A percentile compares a stretch with the other conserved stretches of the same genome.
Conservation (phyloP, 2,797 vertebrate species). For the Dromococcyx pavoninus region DNA sequence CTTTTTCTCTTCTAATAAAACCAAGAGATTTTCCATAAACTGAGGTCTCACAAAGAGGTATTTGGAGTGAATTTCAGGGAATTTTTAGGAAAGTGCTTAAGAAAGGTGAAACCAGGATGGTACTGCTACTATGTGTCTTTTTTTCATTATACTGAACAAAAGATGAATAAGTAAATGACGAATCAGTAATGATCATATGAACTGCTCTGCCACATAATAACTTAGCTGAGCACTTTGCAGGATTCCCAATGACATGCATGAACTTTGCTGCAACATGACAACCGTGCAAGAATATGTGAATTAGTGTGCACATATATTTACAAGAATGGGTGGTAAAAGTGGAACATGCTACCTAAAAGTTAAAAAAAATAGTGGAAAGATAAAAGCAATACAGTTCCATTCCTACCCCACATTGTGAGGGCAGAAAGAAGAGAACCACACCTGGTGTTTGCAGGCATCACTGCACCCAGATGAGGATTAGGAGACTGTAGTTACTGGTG, state of each 20-base stretch:
- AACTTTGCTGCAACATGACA: background rate
- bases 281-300: background rate
- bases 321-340: background rate
- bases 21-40: background rate
- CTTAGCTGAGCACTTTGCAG: fast-evolving
- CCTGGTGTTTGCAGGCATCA: fast-evolving
- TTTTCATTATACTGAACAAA: background rate
- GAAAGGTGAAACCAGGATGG: no score
- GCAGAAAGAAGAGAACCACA: background rate
- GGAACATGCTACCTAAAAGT: background rate
- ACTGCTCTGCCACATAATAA: background rate
- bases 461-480: background rate
- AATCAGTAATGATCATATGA: background rate
- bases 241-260: background rate
- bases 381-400: background rate
- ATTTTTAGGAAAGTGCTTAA: background rate
- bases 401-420: fast-evolving
- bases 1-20: background rate
- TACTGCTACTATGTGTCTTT: background rate
- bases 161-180: background rate
- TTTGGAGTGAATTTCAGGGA: background rate
- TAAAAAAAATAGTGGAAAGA: background rate
- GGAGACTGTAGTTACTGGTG: background rate
- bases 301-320: background rate
- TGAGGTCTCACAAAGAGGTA: background rate